A percentile compares a stretch with the other conserved stretches of the same genome.
Conservation (phyloP, 2,113 vertebrate species). For the Rostratula benghalensis region DNA sequence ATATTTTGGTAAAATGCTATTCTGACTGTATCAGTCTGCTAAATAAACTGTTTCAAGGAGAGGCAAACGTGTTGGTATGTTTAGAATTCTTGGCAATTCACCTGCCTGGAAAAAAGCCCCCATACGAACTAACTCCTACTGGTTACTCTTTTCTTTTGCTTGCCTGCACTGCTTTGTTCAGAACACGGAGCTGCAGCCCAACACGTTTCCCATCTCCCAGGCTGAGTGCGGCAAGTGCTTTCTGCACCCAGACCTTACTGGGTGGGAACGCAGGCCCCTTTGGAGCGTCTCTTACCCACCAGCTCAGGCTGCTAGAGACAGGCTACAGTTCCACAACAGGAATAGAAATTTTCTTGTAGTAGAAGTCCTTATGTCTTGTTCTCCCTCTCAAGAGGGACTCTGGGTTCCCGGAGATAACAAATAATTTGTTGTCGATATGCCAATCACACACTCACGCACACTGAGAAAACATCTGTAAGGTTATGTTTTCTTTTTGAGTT, state of each 20-base stretch:
- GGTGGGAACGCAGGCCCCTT: background rate
- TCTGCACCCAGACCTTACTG: too few species aligned
- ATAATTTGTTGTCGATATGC: background rate
- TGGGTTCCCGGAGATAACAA: background rate
- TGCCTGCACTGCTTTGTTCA: background rate
- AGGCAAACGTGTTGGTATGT: background rate
- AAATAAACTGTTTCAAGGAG: background rate
- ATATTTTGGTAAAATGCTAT: background rate
- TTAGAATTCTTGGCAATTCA: background rate
- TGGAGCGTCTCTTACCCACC: accelerated
- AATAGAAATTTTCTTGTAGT: accelerated
- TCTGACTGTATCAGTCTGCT: background rate
- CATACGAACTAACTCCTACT: background rate
- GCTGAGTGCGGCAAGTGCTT: too few species aligned
- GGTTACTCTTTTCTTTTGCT: background rate
- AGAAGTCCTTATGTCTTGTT: background rate
- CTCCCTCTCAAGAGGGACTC: background rate
- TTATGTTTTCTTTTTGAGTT: background rate
- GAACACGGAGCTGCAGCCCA: background rate
- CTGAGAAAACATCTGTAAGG: background rate
- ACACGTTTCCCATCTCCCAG: background rate
- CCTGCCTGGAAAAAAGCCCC: background rate
- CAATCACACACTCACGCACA: background rate
- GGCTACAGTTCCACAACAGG: background rate
- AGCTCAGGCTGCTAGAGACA: background rate